Base-by-base conservation (phyloP, 2,797 vertebrate genomes). In the Aulostomus chinensis region DNA sequence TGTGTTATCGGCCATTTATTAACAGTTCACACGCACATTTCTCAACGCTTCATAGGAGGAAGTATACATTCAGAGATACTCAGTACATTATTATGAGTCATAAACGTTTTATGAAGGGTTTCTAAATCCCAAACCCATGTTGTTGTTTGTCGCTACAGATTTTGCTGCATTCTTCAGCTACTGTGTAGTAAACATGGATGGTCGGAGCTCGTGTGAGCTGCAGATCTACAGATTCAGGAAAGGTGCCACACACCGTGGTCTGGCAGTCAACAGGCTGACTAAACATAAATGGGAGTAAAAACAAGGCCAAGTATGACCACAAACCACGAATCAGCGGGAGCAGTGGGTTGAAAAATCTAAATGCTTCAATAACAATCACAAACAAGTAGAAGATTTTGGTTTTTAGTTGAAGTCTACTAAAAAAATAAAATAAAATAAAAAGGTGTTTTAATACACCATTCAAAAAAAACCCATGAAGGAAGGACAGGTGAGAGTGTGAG, bases 71-170 rank as follows among this genome's bases (percentile, higher is more conserved):
- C n/a, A n/a, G n/a, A n/a, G n/a, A n/a, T n/a, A n/a, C n/a, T n/a
- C n/a, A n/a, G 9, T 7, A 25, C 9, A 7, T 7, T 25, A 25
- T 25, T 9, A 14, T 10, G 12, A 9, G 22, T 40, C 37, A 14
- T 40, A 26, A 26, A 40, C 12, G 9, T 24, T 40, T 40, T 40
- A 40, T 40, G 24, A 40, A 25, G 7, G 24, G 37, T 21, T 40
- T 21, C 24, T 22, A 40, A 8, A 38, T 8, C 7, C 20, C 11
- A n/a, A n/a, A n/a, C n/a, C n/a, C n/a, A n/a, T n/a, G n/a, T n/a
- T n/a, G n/a, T n/a, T 37, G 4, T 14, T 50, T 26, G 67, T 30
- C 73, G 80, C 82, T 86, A 84, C 75, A 59, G 54, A 47, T 26
- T 56, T 28, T 54, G 43, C 74, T 83, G 65, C 54, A 12, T 66